Conservation (phyloP, 2,113 vertebrate species). For the Chionis minor region DNA sequence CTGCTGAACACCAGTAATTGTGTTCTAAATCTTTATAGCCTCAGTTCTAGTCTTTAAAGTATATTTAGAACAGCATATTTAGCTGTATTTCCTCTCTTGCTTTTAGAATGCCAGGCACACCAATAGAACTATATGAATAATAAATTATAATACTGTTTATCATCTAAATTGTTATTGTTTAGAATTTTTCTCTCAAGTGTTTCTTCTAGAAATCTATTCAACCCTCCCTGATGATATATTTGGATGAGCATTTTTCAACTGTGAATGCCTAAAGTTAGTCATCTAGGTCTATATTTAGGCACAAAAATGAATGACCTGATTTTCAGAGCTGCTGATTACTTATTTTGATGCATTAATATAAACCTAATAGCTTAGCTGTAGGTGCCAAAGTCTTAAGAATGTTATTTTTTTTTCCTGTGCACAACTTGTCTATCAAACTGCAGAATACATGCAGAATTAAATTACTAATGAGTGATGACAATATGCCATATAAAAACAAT, state of each 20-base stretch:
- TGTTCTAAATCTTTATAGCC: conserved; percentile 41
- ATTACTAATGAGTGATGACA: conserved; percentile 40
- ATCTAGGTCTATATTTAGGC: conserved; percentile 58
- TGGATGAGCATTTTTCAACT: conserved; percentile 59
- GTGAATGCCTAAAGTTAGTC: conserved; percentile 63
- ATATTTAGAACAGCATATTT: conserved; percentile 40
- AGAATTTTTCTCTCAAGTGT: conserved; percentile 57
- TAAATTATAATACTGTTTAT: conserved; percentile 59
- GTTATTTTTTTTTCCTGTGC: background rate
- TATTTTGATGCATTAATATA: conserved; percentile 40
- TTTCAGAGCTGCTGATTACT: conserved; percentile 54
- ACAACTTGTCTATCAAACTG: conserved; percentile 47
- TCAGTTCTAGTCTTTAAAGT: conserved; percentile 33
- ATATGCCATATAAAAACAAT: conserved; percentile 31
- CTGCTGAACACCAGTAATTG: background rate
- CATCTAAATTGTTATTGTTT: conserved; percentile 45
- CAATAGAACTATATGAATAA: conserved; percentile 58
- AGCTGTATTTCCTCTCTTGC: conserved; percentile 30
- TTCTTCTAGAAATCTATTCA: conserved; percentile 55
- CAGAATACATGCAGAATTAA: conserved; percentile 33
- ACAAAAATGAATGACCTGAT: conserved; percentile 51
- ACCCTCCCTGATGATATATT: conserved; percentile 42
- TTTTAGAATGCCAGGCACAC: conserved; percentile 39
- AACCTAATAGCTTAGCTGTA: conserved; percentile 55
- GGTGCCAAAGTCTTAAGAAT: conserved; percentile 49